Conservation (phyloP, 2,797 vertebrate species). For the Oceanodroma leucorhoa region DNA sequence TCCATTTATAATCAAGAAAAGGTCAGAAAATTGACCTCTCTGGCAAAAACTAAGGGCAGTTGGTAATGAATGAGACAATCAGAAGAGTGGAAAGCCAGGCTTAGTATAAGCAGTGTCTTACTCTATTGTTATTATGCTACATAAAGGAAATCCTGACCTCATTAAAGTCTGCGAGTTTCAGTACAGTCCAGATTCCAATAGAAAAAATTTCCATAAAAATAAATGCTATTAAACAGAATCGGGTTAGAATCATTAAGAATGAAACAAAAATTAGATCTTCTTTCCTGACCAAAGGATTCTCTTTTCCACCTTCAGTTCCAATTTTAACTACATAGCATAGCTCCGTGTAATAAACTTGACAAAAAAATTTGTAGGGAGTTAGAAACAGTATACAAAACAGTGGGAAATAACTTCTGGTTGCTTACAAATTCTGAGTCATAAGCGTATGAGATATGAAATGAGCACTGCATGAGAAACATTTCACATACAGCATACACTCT, state of each 20-base stretch:
- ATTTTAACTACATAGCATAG: background rate
- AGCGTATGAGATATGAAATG: conserved; percentile 5
- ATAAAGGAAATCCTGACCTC: background rate
- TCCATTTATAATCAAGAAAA: background rate
- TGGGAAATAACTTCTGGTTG: background rate
- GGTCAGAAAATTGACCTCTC: background rate
- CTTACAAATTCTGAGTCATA: conserved; percentile 18
- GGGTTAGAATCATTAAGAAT: background rate
- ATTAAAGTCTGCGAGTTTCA: background rate
- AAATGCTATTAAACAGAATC: background rate
- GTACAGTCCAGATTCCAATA: background rate
- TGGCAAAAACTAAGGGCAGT: background rate
- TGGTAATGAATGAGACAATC: background rate
- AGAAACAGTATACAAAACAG: background rate
- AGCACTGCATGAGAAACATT: conserved; percentile 25
- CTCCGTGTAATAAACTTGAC: background rate
- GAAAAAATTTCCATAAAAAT: background rate
- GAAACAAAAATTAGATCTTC: background rate
- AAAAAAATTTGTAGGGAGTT: background rate
- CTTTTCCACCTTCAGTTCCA: background rate
- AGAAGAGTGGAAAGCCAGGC: background rate
- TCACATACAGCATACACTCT: background rate
- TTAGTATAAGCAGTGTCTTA: background rate
- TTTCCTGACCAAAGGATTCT: background rate
- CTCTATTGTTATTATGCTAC: background rate